Conservation (phyloP, 2,113 vertebrate genomes). For the Pogona vitticeps region DNA sequence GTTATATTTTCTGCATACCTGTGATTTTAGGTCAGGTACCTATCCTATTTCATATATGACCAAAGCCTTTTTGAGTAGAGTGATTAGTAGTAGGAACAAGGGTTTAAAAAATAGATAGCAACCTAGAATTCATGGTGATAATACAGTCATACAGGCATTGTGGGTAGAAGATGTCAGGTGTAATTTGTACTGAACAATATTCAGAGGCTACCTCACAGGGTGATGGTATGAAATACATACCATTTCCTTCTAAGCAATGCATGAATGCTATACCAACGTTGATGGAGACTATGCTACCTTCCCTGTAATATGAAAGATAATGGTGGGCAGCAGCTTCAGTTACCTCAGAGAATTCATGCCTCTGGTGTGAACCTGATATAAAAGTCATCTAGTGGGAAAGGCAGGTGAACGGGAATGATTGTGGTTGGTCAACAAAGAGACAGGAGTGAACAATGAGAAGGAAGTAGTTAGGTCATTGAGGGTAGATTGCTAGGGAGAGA, state of each 20-base stretch:
- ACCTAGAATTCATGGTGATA: background rate
- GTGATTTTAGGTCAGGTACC: too few relatives aligned
- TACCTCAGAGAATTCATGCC: background rate
- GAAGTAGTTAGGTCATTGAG: too few relatives aligned
- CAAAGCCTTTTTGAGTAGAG: too few relatives aligned
- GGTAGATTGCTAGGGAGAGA: too few relatives aligned
- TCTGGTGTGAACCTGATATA: background rate
- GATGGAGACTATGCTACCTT: background rate
- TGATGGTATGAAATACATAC: background rate
- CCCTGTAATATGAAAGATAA: background rate
- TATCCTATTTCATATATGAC: too few relatives aligned
- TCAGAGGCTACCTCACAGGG: background rate
- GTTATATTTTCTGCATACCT: too few relatives aligned
- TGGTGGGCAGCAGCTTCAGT: background rate
- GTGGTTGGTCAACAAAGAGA: too few relatives aligned
- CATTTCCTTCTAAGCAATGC: background rate
- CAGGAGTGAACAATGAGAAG: too few relatives aligned
- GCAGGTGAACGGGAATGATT: too few relatives aligned
- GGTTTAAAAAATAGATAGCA: too few relatives aligned
- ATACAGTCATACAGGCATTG: background rate
- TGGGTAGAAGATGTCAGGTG: background rate
- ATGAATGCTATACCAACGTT: slow-evolving; percentile 31
- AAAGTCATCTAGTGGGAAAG: too few relatives aligned
- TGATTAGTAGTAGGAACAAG: too few relatives aligned
- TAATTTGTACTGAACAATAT: slow-evolving; percentile 9